A percentile compares a stretch with the other conserved stretches of the same genome.
phyloP scores from a whole-genome alignment of 2,113 vertebrate species.

The Cacatua alba region DNA sequence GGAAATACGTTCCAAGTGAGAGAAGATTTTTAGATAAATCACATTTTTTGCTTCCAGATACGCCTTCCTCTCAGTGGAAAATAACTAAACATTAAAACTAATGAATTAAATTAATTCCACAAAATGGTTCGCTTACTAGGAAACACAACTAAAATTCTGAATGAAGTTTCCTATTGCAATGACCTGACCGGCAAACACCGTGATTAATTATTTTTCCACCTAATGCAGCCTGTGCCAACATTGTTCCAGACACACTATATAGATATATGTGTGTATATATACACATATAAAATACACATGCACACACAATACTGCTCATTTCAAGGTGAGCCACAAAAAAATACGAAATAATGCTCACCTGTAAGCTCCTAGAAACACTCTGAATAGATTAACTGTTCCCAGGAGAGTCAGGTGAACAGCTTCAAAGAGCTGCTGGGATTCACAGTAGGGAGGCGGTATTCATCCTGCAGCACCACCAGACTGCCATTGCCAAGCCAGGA shows the following conservation, averaged over 20 bases:
- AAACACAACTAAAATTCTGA: not conserved
- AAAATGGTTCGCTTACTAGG: not conserved
- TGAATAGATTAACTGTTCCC: not conserved
- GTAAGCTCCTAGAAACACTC: not conserved
- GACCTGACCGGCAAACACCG: not conserved
- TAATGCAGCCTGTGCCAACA: not conserved
- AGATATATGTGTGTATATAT: fast-evolving
- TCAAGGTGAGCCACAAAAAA: not conserved
- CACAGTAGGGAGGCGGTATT: not conserved
- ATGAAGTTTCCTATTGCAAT: not conserved
- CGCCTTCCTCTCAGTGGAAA: not conserved
- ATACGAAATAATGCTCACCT: not conserved
- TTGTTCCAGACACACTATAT: not conserved
- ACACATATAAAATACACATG: not conserved
- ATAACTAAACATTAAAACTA: not conserved
- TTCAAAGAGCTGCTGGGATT: not conserved
- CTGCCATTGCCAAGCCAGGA: fast-evolving
- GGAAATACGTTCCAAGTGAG: not conserved
- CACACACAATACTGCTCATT: not conserved
- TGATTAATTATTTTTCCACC: not conserved
- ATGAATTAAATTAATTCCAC: not conserved
- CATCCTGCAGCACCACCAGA: not conserved
- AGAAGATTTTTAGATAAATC: not conserved
- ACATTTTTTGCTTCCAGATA: not conserved
- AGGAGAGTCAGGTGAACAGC: not conserved